Evolutionary conservation across 2,797 vertebrate species (phyloP).

Genomic region (Notolepis coatsorum): DNA sequence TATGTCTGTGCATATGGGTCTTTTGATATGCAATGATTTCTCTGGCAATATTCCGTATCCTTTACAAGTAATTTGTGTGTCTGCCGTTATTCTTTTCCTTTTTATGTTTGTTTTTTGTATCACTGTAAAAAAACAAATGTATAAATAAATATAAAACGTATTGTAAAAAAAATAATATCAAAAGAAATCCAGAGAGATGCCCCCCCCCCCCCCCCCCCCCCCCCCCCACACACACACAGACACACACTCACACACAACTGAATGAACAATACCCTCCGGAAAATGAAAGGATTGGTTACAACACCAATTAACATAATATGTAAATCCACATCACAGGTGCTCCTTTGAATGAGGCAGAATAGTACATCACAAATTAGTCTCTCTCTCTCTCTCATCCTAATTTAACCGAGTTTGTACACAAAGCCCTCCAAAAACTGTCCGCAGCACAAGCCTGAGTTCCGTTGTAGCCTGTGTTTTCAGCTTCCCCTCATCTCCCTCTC

Average conservation of each 20-base stretch:
- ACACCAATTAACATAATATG: conserved; percentile 73
- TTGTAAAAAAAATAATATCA: no score
- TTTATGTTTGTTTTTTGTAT: no score
- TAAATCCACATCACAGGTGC: conserved; percentile 66
- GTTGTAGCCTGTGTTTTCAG: no score
- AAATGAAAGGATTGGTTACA: conserved; percentile 66
- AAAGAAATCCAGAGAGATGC: conserved; percentile 32
- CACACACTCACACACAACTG: conserved; percentile 34
- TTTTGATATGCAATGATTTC: no score
- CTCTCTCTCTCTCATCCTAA: conserved; percentile 15
- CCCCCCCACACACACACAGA: no score
- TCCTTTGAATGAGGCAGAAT: conserved; percentile 63
- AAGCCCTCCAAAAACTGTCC: conserved; percentile 48
- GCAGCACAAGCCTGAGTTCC: conserved; percentile 44
- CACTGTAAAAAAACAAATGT: no score
- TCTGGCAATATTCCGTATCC: no score
- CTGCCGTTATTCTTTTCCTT: no score
- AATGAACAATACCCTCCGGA: conserved; percentile 52
- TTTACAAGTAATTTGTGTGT: no score
- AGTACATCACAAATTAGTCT: conserved; percentile 53
- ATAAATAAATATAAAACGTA: no score
- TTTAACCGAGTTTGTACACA: conserved; percentile 47
- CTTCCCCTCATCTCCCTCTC: conserved; percentile 9
- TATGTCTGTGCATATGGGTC: no score
- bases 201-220: no score